phyloP scores from a whole-genome alignment of 1,140 invertebrate species.

The Carposina sasakii region DNA sequence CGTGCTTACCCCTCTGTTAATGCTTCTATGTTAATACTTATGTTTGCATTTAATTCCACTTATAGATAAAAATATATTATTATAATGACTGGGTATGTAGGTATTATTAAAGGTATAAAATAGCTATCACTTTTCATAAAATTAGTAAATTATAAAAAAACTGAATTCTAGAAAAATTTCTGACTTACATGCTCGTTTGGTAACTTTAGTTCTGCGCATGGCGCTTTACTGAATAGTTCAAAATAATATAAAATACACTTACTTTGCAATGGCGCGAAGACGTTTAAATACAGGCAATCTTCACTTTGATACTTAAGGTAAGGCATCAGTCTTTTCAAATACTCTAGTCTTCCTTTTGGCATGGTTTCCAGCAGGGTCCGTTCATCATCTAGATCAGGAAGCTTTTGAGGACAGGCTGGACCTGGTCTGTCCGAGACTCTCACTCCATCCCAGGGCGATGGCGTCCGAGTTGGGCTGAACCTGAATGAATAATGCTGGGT shows the following conservation, averaged over 20 bases:
- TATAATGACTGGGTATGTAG: too few relatives aligned
- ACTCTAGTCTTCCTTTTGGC: constrained; percentile 90
- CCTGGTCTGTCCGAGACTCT: constrained; percentile 84
- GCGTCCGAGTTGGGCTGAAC: constrained; percentile 92
- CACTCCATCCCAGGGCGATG: constrained; percentile 91
- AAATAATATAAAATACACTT: constrained; percentile 57
- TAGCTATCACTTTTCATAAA: too few relatives aligned
- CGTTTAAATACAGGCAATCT: constrained; percentile 97
- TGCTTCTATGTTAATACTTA: too few relatives aligned
- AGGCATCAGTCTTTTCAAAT: constrained; percentile 88
- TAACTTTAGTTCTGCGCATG: too few relatives aligned
- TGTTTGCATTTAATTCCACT: too few relatives aligned
- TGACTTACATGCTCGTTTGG: too few relatives aligned
- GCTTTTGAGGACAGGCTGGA: constrained; percentile 92
- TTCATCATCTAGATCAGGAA: constrained; percentile 88
- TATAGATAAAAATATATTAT: too few relatives aligned
- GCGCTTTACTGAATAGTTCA: background rate
- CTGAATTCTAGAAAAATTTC: too few relatives aligned
- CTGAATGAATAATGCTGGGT: constrained; percentile 67
- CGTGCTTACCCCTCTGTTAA: too few relatives aligned
- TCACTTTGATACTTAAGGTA: constrained; percentile 94
- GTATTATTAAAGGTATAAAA: too few relatives aligned
- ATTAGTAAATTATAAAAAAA: too few relatives aligned
- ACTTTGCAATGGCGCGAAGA: constrained; percentile 96
- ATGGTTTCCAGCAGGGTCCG: constrained; percentile 86